Conservation (phyloP, 2,888 invertebrate species). For the Orchestes rusci region DNA sequence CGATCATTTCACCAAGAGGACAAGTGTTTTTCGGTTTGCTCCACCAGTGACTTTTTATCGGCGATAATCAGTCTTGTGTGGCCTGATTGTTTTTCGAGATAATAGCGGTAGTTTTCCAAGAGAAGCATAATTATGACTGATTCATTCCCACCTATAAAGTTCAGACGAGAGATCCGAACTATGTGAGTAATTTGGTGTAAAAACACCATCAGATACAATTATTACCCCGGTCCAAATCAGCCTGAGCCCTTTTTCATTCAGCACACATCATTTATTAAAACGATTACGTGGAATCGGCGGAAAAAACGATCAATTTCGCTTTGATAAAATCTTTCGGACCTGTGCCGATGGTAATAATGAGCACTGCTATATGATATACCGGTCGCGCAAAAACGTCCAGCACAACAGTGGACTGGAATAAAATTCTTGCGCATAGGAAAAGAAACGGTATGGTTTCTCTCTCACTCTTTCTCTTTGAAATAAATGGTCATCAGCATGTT, state of each 20-base stretch:
- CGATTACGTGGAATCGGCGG: constrained; percentile 18
- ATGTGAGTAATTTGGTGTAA: too few species aligned
- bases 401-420: constrained; percentile 32
- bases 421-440: constrained; percentile 33
- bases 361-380: constrained; percentile 26
- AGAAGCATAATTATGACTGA: too few species aligned
- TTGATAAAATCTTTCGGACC: constrained; percentile 23
- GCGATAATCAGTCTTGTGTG: too few species aligned
- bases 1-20: constrained; percentile 21
- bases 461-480: constrained; percentile 29
- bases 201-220: constrained; percentile 5
- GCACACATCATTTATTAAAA: constrained; percentile 19
- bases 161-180: too few species aligned
- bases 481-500: constrained; percentile 38
- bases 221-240: constrained; percentile 1
- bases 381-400: constrained; percentile 26
- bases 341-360: constrained; percentile 20
- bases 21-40: constrained; percentile 15
- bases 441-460: constrained; percentile 29
- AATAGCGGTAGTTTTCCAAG: not conserved
- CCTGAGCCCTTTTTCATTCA: constrained; percentile 12
- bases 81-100: not conserved
- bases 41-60: too few species aligned
- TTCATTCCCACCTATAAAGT: too few species aligned
- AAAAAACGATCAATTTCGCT: constrained; percentile 23